These are phyloP conservation scores for Hydropotes inermis DNA, from an alignment of 2,113 vertebrate genomes.

Conservation along the genomic window DNA sequence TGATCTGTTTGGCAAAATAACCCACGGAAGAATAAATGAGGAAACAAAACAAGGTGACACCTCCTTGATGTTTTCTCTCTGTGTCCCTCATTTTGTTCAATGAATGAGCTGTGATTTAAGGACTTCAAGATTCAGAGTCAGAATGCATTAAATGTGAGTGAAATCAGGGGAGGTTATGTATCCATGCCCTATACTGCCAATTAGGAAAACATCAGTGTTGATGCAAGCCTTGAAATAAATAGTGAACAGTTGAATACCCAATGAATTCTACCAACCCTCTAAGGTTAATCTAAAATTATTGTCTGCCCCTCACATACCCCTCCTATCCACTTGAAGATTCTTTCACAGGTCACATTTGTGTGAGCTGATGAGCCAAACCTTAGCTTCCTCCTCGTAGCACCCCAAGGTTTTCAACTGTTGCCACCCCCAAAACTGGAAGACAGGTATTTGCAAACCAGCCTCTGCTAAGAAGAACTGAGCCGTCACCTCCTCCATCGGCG, in stretches of 20 bases:
- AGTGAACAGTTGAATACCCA: background rate
- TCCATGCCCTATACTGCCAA: background rate
- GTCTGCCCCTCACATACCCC: background rate
- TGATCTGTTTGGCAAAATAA: background rate
- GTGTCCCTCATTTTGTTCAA: background rate
- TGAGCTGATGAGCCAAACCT: background rate
- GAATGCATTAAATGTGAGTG: background rate
- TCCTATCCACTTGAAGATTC: background rate
- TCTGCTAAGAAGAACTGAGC: conserved; percentile 3
- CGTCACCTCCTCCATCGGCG: background rate
- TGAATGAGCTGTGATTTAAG: background rate
- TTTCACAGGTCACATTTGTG: background rate
- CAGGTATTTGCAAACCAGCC: background rate
- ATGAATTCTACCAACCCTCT: background rate
- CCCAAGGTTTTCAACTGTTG: background rate
- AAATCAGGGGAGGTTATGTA: background rate
- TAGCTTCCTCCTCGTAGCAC: background rate
- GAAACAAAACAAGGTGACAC: background rate
- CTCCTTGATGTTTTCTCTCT: background rate
- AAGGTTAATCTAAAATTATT: background rate
- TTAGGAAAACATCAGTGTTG: background rate
- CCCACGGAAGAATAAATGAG: background rate
- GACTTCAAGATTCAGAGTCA: background rate
- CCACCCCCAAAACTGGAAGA: background rate
- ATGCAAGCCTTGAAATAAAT: background rate